phyloP scores from a whole-genome alignment of 2,113 vertebrate genomes.

The Ahaetulla prasina region DNA sequence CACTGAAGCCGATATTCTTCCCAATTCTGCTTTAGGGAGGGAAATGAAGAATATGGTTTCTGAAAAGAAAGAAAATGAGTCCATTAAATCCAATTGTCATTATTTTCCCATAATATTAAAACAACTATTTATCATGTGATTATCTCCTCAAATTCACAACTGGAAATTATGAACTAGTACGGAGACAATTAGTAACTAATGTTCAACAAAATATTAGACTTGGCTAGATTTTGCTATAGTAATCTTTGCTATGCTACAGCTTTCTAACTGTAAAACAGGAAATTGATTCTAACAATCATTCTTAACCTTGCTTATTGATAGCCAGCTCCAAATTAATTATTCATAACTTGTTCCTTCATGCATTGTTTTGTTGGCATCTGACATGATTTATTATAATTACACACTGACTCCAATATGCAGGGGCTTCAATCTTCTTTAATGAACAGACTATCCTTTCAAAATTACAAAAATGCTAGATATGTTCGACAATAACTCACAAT shows the following conservation, averaged over 20 bases:
- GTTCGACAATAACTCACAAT: neutral
- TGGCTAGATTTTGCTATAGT: neutral
- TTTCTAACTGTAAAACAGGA: neutral
- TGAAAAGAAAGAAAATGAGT: neutral
- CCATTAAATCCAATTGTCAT: neutral
- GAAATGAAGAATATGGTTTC: slow-evolving; percentile 70
- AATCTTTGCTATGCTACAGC: neutral
- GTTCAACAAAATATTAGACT: neutral
- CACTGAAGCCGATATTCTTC: slow-evolving; percentile 74
- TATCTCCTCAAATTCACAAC: neutral
- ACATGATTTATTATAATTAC: neutral
- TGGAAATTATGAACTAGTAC: neutral
- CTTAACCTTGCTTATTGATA: neutral
- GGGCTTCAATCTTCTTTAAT: neutral
- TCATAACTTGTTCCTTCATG: neutral
- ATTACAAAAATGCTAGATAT: neutral
- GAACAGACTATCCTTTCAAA: neutral
- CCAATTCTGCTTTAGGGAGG: slow-evolving; percentile 73
- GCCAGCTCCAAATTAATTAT: neutral
- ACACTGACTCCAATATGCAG: neutral
- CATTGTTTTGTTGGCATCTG: neutral
- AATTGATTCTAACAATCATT: neutral
- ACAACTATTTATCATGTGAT: neutral
- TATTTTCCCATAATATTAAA: neutral
- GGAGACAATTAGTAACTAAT: neutral